A percentile compares a stretch with the other conserved stretches of the same genome.
These are phyloP conservation scores for Lucilia sericata DNA, from an alignment of 1,140 invertebrate species.

Conservation along the genomic window DNA sequence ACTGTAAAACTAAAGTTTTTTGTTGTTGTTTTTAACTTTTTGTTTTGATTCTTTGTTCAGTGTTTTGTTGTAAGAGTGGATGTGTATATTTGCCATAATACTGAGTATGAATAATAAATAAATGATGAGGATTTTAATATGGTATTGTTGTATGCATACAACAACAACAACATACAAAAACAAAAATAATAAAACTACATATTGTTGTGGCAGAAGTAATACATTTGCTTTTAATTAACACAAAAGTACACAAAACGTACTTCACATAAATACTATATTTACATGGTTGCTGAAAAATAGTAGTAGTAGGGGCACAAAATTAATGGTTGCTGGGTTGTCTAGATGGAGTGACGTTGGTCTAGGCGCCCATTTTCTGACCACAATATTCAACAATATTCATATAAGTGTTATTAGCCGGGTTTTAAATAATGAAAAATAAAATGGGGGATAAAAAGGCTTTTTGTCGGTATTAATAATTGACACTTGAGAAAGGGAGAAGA, in stretches of 20 bases:
- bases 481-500: no score
- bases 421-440: not conserved
- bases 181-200: not conserved
- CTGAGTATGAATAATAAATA: slow-evolving; percentile 2
- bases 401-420: not conserved
- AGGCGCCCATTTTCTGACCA: slow-evolving; percentile 25
- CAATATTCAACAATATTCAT: not conserved
- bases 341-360: not conserved
- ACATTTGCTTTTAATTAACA: slow-evolving; percentile 23
- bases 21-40: no score
- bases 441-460: not conserved
- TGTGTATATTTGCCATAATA: no score
- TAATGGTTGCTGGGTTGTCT: no score
- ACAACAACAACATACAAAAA: not conserved
- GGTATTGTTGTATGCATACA: not conserved
- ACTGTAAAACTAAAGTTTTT: no score
- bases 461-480: no score
- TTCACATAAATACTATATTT: no score
- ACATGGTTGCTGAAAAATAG: no score
- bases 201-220: not conserved
- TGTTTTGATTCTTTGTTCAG: not conserved
- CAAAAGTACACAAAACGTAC: not conserved
- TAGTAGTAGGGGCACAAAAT: not conserved
- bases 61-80: not conserved
- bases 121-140: not conserved